Evolutionary conservation across 1,140 invertebrate genomes (phyloP), one percentile per base, ranked within the genome.

Genomic region (Polypedilum vanderplanki): DNA sequence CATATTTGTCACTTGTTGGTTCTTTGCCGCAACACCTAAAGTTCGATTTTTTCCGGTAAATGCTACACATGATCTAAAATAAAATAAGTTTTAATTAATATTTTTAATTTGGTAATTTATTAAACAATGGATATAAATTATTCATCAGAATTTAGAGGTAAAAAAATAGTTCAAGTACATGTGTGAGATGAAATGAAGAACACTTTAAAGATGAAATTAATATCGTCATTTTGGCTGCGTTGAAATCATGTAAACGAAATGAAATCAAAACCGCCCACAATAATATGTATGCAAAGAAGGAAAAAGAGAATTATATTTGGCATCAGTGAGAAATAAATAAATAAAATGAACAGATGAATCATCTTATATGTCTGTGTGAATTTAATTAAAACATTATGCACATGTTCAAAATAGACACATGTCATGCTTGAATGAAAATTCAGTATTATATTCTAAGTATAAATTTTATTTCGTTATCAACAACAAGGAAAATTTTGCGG

Each of bases 1-100:
- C 87, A 98, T 91, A 82, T 99, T 99, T 77, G 95, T 98, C 12
- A 98, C 91, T 84, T 93, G 90, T 82, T 98, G 96, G 82, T 98
- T 98, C 83, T 98, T 98, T 33, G 97, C 97, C 67, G 95, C 94
- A 18, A 97, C 95, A 57, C 98, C 98, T 79, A 99, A 88, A 78
- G 94, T 91, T 78, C 98, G 89, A 79, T 92, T 96, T 80, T 94
- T 96, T 57, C 90, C 90, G 80, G 92, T 94, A 84, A 99, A 97
- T 33, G 96, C 96, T 15, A 99, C 93, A 85, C 89, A 98, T 85
- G 97, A 91, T 85, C 96, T 98, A 84, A 70, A 90, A 88, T 77
- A 76, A 67, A 77, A 57, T 77, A 76, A 70, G 15, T 46, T 46
- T 12, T 46, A 15, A 57, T 57, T 3, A 57, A 4, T 57, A 12